Evolutionary conservation across 2,113 vertebrate species (phyloP).

Genomic region (Nothocercus nigrocapillus): DNA sequence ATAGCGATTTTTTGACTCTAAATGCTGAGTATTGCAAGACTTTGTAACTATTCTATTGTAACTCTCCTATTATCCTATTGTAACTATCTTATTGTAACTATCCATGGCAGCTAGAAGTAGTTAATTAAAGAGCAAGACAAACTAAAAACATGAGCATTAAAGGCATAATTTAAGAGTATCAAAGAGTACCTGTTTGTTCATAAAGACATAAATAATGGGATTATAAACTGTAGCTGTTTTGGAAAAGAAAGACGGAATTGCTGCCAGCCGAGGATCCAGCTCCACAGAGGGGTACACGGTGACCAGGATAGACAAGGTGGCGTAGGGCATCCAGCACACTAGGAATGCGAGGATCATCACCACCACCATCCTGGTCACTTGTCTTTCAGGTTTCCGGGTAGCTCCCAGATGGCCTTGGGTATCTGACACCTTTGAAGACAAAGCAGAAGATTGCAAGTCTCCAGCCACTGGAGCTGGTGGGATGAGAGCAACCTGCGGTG

Average conservation of each 20-base stretch:
- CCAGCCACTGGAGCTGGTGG: not conserved
- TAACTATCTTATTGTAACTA: too few species aligned
- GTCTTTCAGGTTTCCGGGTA: constrained; percentile 84
- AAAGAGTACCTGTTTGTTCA: constrained; percentile 89
- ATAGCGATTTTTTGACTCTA: not conserved
- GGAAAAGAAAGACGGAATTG: constrained; percentile 89
- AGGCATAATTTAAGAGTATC: not conserved
- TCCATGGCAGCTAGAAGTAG: not conserved
- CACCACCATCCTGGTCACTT: constrained; percentile 90
- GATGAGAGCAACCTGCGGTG: not conserved
- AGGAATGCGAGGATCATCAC: constrained; percentile 91
- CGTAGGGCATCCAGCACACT: constrained; percentile 88
- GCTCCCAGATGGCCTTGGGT: constrained; percentile 79
- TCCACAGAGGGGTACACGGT: constrained; percentile 82
- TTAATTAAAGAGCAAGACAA: not conserved
- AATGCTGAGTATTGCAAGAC: not conserved
- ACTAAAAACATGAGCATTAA: not conserved
- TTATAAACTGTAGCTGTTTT: constrained; percentile 91
- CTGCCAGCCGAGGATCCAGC: constrained; percentile 84
- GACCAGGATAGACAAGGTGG: constrained; percentile 84
- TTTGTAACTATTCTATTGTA: too few species aligned
- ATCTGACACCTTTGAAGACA: constrained; percentile 80
- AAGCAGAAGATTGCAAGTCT: not conserved
- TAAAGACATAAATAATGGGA: constrained; percentile 91
- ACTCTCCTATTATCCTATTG: too few species aligned